A percentile compares a stretch with the other conserved stretches of the same genome.
phyloP scores from a whole-genome alignment of 2,888 invertebrate genomes.

The Agrochola macilenta region DNA sequence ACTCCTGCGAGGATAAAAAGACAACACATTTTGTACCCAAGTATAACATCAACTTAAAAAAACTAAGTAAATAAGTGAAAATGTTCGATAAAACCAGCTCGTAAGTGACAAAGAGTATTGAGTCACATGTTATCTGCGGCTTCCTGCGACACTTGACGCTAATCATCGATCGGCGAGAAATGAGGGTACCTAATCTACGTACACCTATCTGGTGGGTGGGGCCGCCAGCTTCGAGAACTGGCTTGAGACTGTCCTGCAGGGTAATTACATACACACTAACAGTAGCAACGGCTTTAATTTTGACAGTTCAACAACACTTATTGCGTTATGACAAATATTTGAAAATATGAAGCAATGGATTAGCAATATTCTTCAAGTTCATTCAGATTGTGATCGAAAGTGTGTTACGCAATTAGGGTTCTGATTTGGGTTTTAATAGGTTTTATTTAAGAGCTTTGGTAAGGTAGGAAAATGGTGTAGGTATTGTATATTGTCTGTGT shows the following conservation, averaged over 20 bases:
- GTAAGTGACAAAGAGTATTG: conserved; percentile 72
- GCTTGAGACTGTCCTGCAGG: conserved; percentile 30
- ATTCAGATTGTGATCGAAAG: too few species aligned
- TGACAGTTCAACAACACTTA: too few species aligned
- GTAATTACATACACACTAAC: too few species aligned
- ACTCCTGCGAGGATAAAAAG: neutral
- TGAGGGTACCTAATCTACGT: conserved; percentile 75
- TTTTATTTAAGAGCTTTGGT: neutral
- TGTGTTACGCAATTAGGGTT: too few species aligned
- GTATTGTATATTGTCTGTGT: neutral
- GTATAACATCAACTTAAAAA: neutral
- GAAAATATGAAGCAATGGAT: too few species aligned
- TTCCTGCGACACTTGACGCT: conserved; percentile 73
- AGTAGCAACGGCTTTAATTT: too few species aligned
- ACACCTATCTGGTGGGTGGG: conserved; percentile 63
- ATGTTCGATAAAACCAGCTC: conserved; percentile 49
- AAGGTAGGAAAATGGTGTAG: neutral
- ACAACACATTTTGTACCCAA: neutral
- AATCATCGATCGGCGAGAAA: conserved; percentile 77
- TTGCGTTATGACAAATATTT: too few species aligned
- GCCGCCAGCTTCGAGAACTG: conserved; percentile 36
- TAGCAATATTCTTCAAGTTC: too few species aligned
- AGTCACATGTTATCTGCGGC: conserved; percentile 78
- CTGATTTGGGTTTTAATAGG: neutral
- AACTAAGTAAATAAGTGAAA: conserved; percentile 44